Evolutionary conservation across 2,113 vertebrate species (phyloP).

Genomic region (Corythaeola cristata): DNA sequence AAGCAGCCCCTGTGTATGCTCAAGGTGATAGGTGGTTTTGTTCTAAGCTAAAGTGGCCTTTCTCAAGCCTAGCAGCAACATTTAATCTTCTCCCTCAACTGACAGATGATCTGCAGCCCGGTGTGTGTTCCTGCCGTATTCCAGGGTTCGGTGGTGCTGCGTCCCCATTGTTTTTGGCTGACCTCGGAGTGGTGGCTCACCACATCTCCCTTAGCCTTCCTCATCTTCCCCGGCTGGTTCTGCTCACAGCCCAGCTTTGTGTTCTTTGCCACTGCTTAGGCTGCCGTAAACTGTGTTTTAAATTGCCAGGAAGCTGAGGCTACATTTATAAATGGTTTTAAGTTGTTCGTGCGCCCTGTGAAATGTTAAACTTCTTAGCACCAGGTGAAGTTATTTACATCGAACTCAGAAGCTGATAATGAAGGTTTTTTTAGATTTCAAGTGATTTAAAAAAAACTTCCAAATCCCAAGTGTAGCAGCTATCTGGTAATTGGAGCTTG

Average conservation of each 20-base stretch:
- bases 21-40: neutral
- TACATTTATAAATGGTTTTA: constrained; percentile 43
- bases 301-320: constrained; percentile 37
- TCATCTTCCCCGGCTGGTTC: neutral
- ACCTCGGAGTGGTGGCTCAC: neutral
- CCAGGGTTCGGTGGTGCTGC: neutral
- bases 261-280: neutral
- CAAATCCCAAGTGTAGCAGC: constrained; percentile 77
- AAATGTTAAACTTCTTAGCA: constrained; percentile 62
- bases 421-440: constrained; percentile 74
- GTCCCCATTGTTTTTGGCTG: neutral
- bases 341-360: constrained; percentile 22
- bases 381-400: constrained; percentile 73
- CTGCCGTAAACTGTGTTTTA: constrained; percentile 1
- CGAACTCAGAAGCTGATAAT: constrained; percentile 69
- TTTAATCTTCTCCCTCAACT: neutral
- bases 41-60: neutral
- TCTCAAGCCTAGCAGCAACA: neutral
- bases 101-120: neutral
- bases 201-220: neutral
- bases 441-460: constrained; percentile 62
- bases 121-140: neutral
- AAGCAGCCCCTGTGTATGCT: neutral
- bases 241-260: neutral
- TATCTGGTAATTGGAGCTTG: constrained; percentile 80